phyloP scores from a whole-genome alignment of 2,797 vertebrate genomes.

The Enoplosus armatus region DNA sequence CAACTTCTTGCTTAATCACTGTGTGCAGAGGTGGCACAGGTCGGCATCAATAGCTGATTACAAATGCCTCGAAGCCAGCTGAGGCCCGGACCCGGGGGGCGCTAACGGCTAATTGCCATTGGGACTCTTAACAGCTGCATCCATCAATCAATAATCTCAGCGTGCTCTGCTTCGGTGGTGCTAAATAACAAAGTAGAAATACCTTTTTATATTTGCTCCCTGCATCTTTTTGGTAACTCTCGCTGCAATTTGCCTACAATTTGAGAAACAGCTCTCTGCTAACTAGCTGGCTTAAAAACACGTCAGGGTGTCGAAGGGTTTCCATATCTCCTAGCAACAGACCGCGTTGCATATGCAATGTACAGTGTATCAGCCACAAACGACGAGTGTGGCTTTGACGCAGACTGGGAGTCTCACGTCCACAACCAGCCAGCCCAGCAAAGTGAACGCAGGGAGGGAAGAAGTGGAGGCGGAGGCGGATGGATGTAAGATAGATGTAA shows the following conservation, averaged over 20 bases:
- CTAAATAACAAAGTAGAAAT: neutral
- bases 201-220: neutral
- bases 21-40: conserved; percentile 19
- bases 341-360: neutral
- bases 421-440: neutral
- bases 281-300: neutral
- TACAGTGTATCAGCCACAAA: neutral
- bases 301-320: neutral
- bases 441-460: neutral
- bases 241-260: neutral
- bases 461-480: conserved; percentile 15
- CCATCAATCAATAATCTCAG: conserved; percentile 43
- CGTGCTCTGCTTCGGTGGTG: neutral
- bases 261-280: neutral
- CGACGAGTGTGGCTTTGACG: neutral
- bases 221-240: neutral
- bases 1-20: conserved; percentile 26
- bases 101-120: conserved; percentile 32
- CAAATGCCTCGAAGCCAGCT: conserved; percentile 45
- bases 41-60: conserved; percentile 47
- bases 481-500: conserved; percentile 23
- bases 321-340: conserved; percentile 4
- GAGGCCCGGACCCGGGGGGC: conserved; percentile 16
- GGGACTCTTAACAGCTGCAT: conserved; percentile 27
- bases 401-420: neutral